A percentile compares a stretch with the other conserved stretches of the same genome.
phyloP scores from a whole-genome alignment of 2,888 invertebrate species.

The Fragum sueziense region DNA sequence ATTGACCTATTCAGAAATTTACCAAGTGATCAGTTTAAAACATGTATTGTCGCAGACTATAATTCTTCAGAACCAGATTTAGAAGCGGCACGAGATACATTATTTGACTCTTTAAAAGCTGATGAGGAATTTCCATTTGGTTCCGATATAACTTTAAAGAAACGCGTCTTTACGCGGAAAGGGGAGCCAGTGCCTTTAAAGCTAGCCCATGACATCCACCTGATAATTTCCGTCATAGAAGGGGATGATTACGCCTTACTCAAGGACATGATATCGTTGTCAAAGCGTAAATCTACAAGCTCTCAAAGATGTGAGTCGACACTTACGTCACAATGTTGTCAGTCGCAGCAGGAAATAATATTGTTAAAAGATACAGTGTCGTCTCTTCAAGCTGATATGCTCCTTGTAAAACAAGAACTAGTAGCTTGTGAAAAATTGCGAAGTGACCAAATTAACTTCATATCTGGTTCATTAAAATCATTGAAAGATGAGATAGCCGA shows the following conservation, averaged over 20 bases:
- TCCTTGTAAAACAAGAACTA: background rate
- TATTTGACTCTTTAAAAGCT: background rate
- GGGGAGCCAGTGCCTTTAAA: conserved; percentile 1
- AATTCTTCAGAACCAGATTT: background rate
- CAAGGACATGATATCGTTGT: background rate
- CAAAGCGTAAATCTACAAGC: background rate
- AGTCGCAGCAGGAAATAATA: background rate
- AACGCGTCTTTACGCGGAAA: background rate
- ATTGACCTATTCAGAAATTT: background rate
- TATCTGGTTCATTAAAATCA: background rate
- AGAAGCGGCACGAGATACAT: background rate
- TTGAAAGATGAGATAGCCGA: background rate
- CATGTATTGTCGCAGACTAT: background rate
- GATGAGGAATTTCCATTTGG: background rate
- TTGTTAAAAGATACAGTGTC: conserved; percentile 7
- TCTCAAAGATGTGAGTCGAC: background rate
- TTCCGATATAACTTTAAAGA: background rate
- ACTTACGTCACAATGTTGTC: background rate
- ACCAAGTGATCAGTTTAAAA: background rate
- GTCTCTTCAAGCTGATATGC: conserved; percentile 6
- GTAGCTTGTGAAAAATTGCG: conserved; percentile 1
- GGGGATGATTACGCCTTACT: background rate
- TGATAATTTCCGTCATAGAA: conserved; percentile 2
- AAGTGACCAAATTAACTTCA: background rate
- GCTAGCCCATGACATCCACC: background rate